Evolutionary conservation across 2,888 invertebrate genomes (phyloP).

Genomic region (Drosophila lacicola): DNA sequence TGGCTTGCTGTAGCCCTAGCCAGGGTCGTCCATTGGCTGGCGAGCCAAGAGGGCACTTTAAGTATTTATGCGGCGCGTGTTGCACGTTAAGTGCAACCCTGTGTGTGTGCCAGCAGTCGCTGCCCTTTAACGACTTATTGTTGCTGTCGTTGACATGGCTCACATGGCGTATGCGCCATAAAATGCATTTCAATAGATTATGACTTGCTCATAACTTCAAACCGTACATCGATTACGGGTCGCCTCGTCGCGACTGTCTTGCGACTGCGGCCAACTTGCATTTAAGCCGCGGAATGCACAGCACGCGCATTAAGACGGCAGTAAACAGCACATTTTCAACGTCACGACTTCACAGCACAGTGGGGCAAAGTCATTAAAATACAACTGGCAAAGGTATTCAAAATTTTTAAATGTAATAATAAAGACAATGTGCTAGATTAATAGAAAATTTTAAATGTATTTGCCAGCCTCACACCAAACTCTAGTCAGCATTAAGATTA

Average conservation of each 20-base stretch:
- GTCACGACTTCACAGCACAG: constrained; percentile 38
- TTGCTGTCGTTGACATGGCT: constrained; percentile 9
- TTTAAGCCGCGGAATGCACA: constrained; percentile 56
- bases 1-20: constrained; percentile 9
- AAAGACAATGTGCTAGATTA: too few relatives aligned
- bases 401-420: too few relatives aligned
- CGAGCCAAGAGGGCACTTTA: constrained; percentile 58
- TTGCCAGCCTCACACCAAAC: too few relatives aligned
- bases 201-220: constrained; percentile 67
- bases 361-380: constrained; percentile 19
- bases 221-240: constrained; percentile 61
- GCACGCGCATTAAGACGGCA: constrained; percentile 60
- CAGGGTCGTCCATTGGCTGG: constrained; percentile 31
- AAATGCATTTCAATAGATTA: constrained; percentile 77
- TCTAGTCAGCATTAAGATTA: too few relatives aligned
- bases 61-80: constrained; percentile 64
- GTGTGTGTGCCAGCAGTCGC: constrained; percentile 26
- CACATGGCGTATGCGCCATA: constrained; percentile 65
- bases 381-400: too few relatives aligned
- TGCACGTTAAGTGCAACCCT: constrained; percentile 66
- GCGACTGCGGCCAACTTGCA: constrained; percentile 46
- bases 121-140: constrained; percentile 31
- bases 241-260: constrained; percentile 42
- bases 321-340: constrained; percentile 70
- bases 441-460: too few relatives aligned